Evolutionary conservation across 2,113 vertebrate genomes (phyloP).

Genomic region (Eleginops maclovinus): DNA sequence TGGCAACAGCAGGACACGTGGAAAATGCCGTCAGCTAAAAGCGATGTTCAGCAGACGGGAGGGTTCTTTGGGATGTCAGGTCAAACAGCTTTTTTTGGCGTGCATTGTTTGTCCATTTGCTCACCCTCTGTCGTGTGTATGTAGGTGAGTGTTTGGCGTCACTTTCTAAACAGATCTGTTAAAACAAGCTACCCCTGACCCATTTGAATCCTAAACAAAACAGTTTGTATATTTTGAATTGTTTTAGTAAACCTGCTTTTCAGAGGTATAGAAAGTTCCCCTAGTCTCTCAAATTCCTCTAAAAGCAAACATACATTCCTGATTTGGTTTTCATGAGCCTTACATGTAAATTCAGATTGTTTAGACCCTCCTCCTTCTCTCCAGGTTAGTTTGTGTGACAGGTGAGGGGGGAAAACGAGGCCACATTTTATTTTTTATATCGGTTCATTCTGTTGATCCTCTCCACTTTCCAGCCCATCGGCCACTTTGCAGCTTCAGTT

Average conservation of each 20-base stretch:
- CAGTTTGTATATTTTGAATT: neutral
- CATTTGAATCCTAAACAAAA: neutral
- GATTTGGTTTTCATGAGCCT: neutral
- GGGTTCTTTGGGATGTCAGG: neutral
- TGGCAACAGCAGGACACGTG: conserved; percentile 50
- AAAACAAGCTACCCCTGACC: neutral
- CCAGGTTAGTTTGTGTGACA: conserved; percentile 17
- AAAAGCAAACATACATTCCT: no score
- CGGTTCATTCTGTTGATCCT: neutral
- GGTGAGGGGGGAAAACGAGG: neutral
- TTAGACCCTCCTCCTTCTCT: conserved; percentile 9
- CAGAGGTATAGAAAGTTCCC: neutral
- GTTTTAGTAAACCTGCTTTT: neutral
- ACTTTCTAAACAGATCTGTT: neutral
- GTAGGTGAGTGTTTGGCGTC: neutral
- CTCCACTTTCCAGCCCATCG: neutral
- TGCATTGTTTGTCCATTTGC: neutral
- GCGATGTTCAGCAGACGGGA: conserved; percentile 17
- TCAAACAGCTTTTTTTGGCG: neutral
- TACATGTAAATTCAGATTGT: neutral
- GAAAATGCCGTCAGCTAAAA: conserved; percentile 23
- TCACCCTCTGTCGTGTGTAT: neutral
- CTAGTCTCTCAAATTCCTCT: no score
- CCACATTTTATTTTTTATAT: neutral
- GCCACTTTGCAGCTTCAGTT: neutral